Conservation (phyloP, 2,888 invertebrate species). For the Pterostichus niger region DNA sequence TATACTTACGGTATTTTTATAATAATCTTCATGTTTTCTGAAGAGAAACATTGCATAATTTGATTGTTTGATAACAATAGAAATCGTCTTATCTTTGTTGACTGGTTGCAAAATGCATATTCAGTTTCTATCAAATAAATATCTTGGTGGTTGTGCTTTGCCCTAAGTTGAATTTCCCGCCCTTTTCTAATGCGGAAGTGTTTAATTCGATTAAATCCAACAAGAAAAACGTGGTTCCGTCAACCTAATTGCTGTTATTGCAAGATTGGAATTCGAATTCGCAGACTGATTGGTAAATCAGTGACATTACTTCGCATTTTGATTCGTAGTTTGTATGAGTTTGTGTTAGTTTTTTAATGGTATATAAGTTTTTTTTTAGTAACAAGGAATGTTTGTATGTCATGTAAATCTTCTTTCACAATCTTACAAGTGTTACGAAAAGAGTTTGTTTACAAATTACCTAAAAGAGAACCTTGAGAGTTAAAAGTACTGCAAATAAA, state of each 20-base stretch:
- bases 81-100: neutral
- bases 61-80: neutral
- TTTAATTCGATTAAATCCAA: neutral
- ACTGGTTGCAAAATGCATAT: too few relatives aligned
- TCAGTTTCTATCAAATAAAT: neutral
- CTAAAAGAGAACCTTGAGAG: neutral
- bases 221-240: neutral
- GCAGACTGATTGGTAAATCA: neutral
- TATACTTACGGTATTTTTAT: neutral
- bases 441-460: neutral
- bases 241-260: conserved; percentile 24
- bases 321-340: conserved; percentile 5
- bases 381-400: neutral
- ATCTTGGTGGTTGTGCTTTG: neutral
- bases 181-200: conserved; percentile 24
- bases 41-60: conserved; percentile 25
- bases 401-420: conserved; percentile 16
- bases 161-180: conserved; percentile 20
- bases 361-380: neutral
- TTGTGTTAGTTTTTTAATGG: neutral
- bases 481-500: neutral
- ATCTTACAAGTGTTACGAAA: conserved; percentile 3
- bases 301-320: neutral
- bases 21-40: conserved; percentile 24
- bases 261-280: neutral